These are phyloP conservation scores for Lithophane ornitopus DNA, from an alignment of 2,888 invertebrate genomes.

Conservation along the genomic window DNA sequence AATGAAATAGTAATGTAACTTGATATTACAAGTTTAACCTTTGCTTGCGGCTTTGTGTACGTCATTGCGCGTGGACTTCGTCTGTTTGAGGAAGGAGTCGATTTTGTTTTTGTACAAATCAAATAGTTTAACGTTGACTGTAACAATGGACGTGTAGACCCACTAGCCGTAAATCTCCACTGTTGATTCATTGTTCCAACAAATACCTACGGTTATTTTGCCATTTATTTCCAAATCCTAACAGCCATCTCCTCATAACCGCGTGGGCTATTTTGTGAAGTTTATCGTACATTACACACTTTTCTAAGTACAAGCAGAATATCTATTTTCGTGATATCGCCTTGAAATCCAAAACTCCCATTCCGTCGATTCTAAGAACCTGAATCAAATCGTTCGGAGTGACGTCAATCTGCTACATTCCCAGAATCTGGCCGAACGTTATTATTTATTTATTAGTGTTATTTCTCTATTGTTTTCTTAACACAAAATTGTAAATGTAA, in stretches of 20 bases:
- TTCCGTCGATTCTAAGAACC: conserved; percentile 78
- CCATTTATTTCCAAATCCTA: conserved; percentile 27
- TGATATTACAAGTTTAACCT: conserved; percentile 27
- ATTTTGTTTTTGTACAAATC: conserved; percentile 1
- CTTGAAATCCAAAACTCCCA: conserved; percentile 76
- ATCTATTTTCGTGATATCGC: conserved; percentile 75
- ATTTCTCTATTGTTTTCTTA: conserved; percentile 70
- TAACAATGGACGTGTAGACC: conserved; percentile 1
- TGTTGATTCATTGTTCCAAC: conserved; percentile 23
- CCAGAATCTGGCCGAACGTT: conserved; percentile 72
- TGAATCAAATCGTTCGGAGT: conserved; percentile 74
- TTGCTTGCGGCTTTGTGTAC: conserved; percentile 36
- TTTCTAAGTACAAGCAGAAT: conserved; percentile 57
- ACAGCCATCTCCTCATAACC: conserved; percentile 17
- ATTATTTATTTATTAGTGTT: conserved; percentile 70
- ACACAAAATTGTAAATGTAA: conserved; percentile 45
- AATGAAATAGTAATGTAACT: conserved; percentile 30
- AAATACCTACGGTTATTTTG: conserved; percentile 6
- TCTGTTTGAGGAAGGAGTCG: conserved; percentile 12
- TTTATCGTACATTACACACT: conserved; percentile 42
- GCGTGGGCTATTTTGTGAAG: conserved; percentile 34
- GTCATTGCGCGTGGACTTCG: conserved; percentile 28
- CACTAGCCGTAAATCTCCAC: conserved; percentile 19
- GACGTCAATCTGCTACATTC: conserved; percentile 83
- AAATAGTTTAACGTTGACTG: conserved; percentile 13